phyloP scores from a whole-genome alignment of 1,140 invertebrate genomes.

The Cydia strobilella region DNA sequence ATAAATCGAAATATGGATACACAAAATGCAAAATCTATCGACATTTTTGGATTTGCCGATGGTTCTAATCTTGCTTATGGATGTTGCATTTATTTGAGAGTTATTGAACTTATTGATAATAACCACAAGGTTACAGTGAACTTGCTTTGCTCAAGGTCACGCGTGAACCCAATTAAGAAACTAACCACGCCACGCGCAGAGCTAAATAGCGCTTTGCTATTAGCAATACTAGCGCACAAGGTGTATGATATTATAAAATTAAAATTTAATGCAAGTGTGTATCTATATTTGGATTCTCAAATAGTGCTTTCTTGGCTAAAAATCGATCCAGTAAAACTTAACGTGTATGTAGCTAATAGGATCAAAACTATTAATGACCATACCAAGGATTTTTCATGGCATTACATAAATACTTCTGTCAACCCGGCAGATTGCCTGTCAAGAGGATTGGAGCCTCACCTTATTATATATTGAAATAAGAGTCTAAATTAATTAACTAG shows the following conservation, averaged over 20 bases:
- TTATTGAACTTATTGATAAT: not conserved
- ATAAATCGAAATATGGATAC: not conserved
- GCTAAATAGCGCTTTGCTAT: not conserved
- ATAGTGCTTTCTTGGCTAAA: slow-evolving; percentile 32
- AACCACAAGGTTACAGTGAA: not conserved
- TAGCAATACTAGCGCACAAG: not conserved
- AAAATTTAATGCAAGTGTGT: slow-evolving; percentile 4
- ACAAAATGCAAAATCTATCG: not conserved
- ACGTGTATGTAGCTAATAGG: slow-evolving; percentile 28
- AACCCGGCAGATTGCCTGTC: slow-evolving; percentile 28
- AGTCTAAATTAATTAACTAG: too few species aligned
- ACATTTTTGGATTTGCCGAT: not conserved
- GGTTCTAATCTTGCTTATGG: not conserved
- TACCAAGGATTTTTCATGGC: slow-evolving; percentile 10
- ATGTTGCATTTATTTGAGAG: not conserved
- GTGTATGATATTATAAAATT: slow-evolving; percentile 33
- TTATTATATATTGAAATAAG: too few species aligned
- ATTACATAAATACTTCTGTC: not conserved
- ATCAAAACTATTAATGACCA: slow-evolving; percentile 18
- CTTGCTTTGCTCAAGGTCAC: not conserved
- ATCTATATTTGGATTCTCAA: slow-evolving; percentile 29
- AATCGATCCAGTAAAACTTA: slow-evolving; percentile 23
- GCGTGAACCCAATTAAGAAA: not conserved
- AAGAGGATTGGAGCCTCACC: not conserved
- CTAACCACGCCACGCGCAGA: not conserved